phyloP scores from a whole-genome alignment of 2,888 invertebrate species.

The Synanthedon vespiformis region DNA sequence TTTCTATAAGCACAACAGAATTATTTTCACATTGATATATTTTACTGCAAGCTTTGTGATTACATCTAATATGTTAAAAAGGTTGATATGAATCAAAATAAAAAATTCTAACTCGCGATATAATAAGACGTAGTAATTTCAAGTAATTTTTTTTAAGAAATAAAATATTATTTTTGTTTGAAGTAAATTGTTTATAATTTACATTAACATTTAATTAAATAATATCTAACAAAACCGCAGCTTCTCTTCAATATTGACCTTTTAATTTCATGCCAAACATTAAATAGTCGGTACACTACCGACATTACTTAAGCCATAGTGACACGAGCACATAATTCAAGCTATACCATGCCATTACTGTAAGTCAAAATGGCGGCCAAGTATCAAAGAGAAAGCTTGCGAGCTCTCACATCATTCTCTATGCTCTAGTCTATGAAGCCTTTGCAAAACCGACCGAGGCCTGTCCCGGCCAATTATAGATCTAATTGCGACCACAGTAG shows the following conservation, averaged over 20 bases:
- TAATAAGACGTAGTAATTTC: too few relatives aligned
- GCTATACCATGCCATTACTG: conserved; percentile 50
- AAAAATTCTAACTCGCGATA: too few relatives aligned
- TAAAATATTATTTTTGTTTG: too few relatives aligned
- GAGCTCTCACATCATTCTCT: conserved; percentile 64
- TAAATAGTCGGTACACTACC: conserved; percentile 40
- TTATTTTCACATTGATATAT: too few relatives aligned
- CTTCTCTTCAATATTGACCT: conserved; percentile 18
- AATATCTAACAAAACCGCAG: neutral
- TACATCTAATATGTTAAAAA: too few relatives aligned
- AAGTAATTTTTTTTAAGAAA: too few relatives aligned
- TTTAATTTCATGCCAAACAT: conserved; percentile 42
- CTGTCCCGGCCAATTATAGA: neutral
- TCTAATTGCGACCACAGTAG: conserved; percentile 7
- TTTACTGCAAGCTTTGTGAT: too few relatives aligned
- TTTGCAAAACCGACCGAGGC: conserved; percentile 33
- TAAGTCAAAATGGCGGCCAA: conserved; percentile 66
- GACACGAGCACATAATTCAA: conserved; percentile 60
- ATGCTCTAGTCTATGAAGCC: conserved; percentile 45
- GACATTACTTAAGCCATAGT: conserved; percentile 53
- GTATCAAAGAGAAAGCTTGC: conserved; percentile 65
- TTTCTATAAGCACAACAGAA: too few relatives aligned
- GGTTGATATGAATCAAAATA: too few relatives aligned
- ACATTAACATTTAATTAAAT: too few relatives aligned
- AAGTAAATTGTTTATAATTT: too few relatives aligned